Evolutionary conservation across 2,888 invertebrate genomes (phyloP), one percentile per base, ranked within the genome.

Genomic region (Anoncus sp.): DNA sequence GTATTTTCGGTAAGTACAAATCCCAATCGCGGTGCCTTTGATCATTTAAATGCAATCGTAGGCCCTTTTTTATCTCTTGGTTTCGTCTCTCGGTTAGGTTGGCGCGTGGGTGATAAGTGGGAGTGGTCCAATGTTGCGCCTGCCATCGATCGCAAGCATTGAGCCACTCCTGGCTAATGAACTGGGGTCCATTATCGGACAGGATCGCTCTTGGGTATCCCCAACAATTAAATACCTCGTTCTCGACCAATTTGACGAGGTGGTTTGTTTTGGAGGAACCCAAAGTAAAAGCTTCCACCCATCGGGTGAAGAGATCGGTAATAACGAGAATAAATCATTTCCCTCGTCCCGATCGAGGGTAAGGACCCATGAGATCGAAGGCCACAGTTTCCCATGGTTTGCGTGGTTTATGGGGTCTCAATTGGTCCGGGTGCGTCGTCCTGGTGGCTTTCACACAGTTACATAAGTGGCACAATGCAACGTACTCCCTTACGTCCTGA

Each of bases 161-260:
- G 2, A 18, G 0, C 63, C 63, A 47, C n/a, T 20, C 20, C 16
- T 12, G 47, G 20, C 47, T 63, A 6, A 5, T 49, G 1, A 63
- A 63, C 24, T 63, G 63, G 3, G 49, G 49, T 0, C 63, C 47
- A 16, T 63, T 63, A 4, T 47, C 49, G 2, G 20, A 20, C 5
- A 63, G 14, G 0, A 63, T 14, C 0, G 49, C 7, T 2, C 16
- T 31, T 0, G 49, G 63, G n/a, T 63, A 49, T 0, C 63, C 49
- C 63, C 47, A 63, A 0, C 63, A 35, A 3, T 9, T 0, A n/a
- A 63, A 63, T 2, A 49, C 35, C 16, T 63, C 47, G 18, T 20
- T 20, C 7, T 63, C 63, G 1, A 47, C 0, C 0, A 20, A 0
- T 20, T 49, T 31, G 14, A 55, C 9, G 31, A 55, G n/a, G 18